These are phyloP conservation scores for Coptodon rendalli DNA, from an alignment of 2,113 vertebrate genomes.

Conservation along the genomic window DNA sequence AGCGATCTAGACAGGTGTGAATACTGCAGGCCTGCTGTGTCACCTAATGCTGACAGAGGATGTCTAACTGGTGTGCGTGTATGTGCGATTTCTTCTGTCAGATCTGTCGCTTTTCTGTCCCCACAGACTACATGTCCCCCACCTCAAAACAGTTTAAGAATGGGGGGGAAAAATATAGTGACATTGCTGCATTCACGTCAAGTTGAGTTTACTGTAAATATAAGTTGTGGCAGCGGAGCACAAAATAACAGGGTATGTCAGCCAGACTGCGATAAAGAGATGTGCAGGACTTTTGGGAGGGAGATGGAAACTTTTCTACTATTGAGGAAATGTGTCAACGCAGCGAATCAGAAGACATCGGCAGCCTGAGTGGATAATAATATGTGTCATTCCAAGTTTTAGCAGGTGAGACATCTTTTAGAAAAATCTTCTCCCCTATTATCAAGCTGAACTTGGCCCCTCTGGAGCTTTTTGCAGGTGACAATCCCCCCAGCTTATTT, in stretches of 20 bases:
- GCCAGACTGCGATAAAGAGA: background rate
- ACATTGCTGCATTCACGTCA: background rate
- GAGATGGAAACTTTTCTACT: background rate
- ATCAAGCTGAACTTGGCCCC: background rate
- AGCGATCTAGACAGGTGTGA: conserved; percentile 46
- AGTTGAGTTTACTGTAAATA: background rate
- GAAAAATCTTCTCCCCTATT: background rate
- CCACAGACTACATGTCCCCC: background rate
- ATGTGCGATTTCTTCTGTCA: background rate
- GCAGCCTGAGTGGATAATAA: background rate
- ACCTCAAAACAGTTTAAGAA: background rate
- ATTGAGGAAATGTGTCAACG: background rate
- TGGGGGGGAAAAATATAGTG: fast-evolving
- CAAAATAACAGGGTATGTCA: background rate
- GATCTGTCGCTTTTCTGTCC: background rate
- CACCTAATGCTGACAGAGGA: conserved; percentile 28
- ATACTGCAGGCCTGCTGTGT: conserved; percentile 22
- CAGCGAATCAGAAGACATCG: background rate
- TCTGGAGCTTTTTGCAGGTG: background rate
- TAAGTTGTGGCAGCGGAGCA: background rate
- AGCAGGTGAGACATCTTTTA: background rate
- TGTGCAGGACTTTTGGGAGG: background rate
- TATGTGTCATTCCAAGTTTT: background rate
- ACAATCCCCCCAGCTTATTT: background rate
- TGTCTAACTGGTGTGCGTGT: conserved; percentile 35